A percentile compares a stretch with the other conserved stretches of the same genome.
Evolutionary conservation across 2,888 invertebrate species (phyloP).

Genomic region (Drosophila diplacantha): DNA sequence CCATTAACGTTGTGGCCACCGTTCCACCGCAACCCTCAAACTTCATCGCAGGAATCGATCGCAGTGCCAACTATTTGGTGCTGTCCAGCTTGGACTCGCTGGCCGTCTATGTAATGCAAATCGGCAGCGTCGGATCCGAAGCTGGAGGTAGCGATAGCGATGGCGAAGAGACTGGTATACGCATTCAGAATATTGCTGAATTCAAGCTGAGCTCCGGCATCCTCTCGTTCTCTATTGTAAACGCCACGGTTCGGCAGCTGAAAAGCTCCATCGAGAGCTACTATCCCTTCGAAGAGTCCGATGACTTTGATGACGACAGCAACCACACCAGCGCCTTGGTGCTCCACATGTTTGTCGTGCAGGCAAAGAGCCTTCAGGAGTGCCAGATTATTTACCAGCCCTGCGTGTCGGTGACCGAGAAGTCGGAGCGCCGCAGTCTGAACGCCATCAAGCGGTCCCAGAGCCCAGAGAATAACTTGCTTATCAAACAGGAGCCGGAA

Average conservation of each 20-base stretch:
- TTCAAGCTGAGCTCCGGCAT: constrained; percentile 92
- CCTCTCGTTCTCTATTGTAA: constrained; percentile 91
- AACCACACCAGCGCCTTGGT: constrained; percentile 79
- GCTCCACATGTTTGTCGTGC: constrained; percentile 85
- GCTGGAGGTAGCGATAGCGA: constrained; percentile 41
- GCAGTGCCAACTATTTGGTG: constrained; percentile 90
- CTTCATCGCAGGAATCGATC: constrained; percentile 85
- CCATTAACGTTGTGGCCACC: constrained; percentile 81
- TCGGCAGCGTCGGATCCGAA: constrained; percentile 78
- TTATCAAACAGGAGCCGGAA: constrained; percentile 57
- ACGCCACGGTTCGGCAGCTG: constrained; percentile 82
- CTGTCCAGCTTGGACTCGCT: constrained; percentile 92
- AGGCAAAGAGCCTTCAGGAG: constrained; percentile 93
- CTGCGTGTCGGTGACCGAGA: constrained; percentile 71
- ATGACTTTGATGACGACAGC: constrained; percentile 80
- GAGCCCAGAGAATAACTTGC: constrained; percentile 47
- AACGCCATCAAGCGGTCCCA: constrained; percentile 47
- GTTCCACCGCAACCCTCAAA: constrained; percentile 52
- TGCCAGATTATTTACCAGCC: constrained; percentile 84
- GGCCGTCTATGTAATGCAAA: constrained; percentile 89
- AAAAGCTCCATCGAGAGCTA: constrained; percentile 78
- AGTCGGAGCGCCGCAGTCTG: constrained; percentile 62
- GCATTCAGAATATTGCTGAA: constrained; percentile 88
- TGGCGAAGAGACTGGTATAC: constrained; percentile 58
- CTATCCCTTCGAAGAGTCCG: constrained; percentile 80